A percentile compares a stretch with the other conserved stretches of the same genome.
These are phyloP conservation scores for Drosophila pseudoananassae DNA, from an alignment of 1,140 invertebrate species.

Conservation along the genomic window DNA sequence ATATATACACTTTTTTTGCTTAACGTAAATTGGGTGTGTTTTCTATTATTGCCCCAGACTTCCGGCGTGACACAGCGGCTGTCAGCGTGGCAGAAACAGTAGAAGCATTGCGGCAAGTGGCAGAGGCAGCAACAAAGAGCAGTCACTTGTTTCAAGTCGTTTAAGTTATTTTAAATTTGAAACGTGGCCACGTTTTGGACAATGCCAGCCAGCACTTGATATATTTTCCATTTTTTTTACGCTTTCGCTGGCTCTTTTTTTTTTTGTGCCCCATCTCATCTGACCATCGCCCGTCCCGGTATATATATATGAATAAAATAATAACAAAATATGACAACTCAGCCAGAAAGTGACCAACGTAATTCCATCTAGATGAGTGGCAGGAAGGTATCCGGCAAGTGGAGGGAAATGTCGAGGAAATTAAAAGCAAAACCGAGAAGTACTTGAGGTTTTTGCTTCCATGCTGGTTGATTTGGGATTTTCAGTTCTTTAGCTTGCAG, in stretches of 20 bases:
- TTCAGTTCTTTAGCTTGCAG: not conserved
- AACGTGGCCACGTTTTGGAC: conserved; percentile 50
- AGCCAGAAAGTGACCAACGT: conserved; percentile 38
- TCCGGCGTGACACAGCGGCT: conserved; percentile 70
- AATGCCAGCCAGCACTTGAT: conserved; percentile 36
- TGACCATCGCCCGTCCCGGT: conserved; percentile 22
- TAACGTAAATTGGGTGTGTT: conserved; percentile 76
- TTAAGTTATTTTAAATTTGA: conserved; percentile 77
- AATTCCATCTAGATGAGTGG: conserved; percentile 23
- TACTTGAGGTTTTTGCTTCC: conserved; percentile 27
- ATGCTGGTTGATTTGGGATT: not conserved
- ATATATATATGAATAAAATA: conserved; percentile 4
- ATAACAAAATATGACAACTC: conserved; percentile 49
- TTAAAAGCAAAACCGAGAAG: conserved; percentile 65
- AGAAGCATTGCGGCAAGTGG: conserved; percentile 1
- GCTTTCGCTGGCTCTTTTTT: conserved; percentile 12
- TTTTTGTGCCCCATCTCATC: conserved; percentile 29
- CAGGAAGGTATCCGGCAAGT: conserved; percentile 48
- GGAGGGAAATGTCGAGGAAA: conserved; percentile 69
- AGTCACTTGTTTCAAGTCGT: conserved; percentile 71
- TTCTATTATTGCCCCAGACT: conserved; percentile 79
- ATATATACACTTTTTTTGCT: conserved; percentile 5
- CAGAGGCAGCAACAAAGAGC: conserved; percentile 16
- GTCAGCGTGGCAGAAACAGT: conserved; percentile 41
- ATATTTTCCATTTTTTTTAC: conserved; percentile 48